Conservation (phyloP, 2,888 invertebrate genomes). For the Microplitis deprimator region DNA sequence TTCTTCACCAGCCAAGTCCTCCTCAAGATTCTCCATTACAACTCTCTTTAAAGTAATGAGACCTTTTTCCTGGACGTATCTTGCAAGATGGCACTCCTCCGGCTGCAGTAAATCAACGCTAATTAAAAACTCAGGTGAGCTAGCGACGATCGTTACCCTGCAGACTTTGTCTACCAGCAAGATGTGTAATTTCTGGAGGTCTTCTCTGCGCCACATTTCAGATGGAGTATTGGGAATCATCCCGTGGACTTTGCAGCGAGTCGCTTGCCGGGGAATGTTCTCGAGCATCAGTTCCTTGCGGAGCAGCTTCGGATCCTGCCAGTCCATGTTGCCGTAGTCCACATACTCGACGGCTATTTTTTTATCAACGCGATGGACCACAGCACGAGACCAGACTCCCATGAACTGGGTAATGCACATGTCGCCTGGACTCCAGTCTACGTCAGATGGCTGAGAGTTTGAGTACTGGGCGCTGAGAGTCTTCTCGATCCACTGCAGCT, state of each 20-base stretch:
- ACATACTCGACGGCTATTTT: conserved; percentile 77
- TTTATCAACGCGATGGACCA: conserved; percentile 72
- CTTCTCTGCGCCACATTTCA: conserved; percentile 72
- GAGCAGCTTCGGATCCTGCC: conserved; percentile 74
- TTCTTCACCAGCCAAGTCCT: no score
- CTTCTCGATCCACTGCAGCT: neutral
- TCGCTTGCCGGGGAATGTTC: conserved; percentile 79
- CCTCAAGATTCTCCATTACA: neutral
- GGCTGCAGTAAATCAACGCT: conserved; percentile 47
- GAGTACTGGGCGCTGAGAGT: neutral
- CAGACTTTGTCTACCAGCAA: conserved; percentile 76
- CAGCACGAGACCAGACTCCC: conserved; percentile 80
- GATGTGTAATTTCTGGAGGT: conserved; percentile 78
- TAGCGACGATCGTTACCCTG: conserved; percentile 70
- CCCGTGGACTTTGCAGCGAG: conserved; percentile 75
- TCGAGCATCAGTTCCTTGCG: conserved; percentile 74
- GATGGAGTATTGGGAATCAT: conserved; percentile 68
- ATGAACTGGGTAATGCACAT: conserved; percentile 80
- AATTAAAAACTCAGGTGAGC: neutral
- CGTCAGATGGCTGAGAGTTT: conserved; percentile 19
- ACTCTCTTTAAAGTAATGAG: no score
- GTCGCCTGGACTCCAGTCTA: conserved; percentile 77
- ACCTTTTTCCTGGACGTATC: no score
- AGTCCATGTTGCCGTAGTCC: conserved; percentile 88
- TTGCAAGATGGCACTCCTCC: no score